Percentiles rank a stretch among this genome's conserved stretches.
These are phyloP conservation scores for Theonella swinhoei DNA, from an alignment of 37 sponge, comb jelly and placozoan species.

Conservation along the genomic window DNA sequence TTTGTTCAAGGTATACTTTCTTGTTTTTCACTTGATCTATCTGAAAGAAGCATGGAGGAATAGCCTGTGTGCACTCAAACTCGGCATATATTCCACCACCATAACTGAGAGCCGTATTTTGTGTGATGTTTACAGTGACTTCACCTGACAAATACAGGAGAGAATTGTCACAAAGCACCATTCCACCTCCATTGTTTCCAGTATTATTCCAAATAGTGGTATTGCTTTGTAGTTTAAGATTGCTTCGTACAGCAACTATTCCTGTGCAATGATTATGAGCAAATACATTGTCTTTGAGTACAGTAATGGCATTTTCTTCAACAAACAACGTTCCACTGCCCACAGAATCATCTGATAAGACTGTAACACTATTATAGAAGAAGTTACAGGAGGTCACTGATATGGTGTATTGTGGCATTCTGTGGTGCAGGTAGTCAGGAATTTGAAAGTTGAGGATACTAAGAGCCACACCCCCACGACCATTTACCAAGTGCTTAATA, in stretches of 20 bases:
- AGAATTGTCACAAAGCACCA: conserved; percentile 3
- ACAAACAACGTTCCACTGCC: not conserved
- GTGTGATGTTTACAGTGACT: not conserved
- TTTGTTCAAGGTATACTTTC: not conserved
- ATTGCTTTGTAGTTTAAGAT: not conserved
- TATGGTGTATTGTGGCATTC: not conserved
- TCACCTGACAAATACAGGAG: conserved; percentile 9
- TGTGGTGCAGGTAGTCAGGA: not conserved
- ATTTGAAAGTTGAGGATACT: not conserved
- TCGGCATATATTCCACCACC: conserved; percentile 36
- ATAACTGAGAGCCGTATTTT: not conserved
- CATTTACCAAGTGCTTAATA: not conserved
- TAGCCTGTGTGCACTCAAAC: not conserved
- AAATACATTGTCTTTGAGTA: not conserved
- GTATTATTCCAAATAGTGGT: conserved; percentile 1
- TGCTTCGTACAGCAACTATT: not conserved
- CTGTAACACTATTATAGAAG: not conserved
- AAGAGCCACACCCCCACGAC: not conserved
- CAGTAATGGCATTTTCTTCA: not conserved
- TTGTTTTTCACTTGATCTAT: not conserved
- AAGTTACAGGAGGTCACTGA: not conserved
- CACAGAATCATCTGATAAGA: not conserved
- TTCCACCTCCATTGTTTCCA: conserved; percentile 27
- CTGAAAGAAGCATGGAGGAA: conserved; percentile 36
- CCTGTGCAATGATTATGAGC: not conserved